Evolutionary conservation across 2,888 invertebrate species (phyloP).

Genomic region (Corbicula japonica): DNA sequence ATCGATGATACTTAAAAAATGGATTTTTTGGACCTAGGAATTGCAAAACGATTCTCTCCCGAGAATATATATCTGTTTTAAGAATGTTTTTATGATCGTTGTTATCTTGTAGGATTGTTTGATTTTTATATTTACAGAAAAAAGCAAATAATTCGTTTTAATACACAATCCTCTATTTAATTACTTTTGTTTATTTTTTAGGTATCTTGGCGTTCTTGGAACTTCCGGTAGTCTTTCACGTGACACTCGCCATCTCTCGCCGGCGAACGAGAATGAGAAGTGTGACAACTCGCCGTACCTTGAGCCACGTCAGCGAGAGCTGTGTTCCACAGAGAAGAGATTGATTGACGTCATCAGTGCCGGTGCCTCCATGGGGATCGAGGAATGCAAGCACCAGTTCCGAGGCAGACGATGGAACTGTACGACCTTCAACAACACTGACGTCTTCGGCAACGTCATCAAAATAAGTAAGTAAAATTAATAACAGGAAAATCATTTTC

Average conservation of each 20-base stretch:
- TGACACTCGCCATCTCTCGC: slow-evolving; percentile 87
- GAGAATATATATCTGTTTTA: slow-evolving; percentile 13
- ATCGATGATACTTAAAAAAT: slow-evolving; percentile 16
- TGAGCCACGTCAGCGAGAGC: slow-evolving; percentile 90
- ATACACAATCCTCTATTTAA: not conserved
- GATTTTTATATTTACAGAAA: not conserved
- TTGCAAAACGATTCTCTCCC: not conserved
- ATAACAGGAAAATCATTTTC: not conserved
- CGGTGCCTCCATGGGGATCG: slow-evolving; percentile 93
- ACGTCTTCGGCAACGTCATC: slow-evolving; percentile 94
- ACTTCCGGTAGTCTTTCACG: slow-evolving; percentile 79
- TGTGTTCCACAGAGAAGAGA: slow-evolving; percentile 91
- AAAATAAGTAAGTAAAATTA: slow-evolving; percentile 91
- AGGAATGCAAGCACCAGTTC: slow-evolving; percentile 96
- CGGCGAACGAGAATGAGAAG: slow-evolving; percentile 46
- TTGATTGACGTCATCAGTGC: slow-evolving; percentile 89
- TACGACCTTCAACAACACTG: slow-evolving; percentile 92
- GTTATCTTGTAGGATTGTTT: not conserved
- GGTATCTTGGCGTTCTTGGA: slow-evolving; percentile 88
- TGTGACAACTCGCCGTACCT: slow-evolving; percentile 91
- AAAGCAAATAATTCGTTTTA: not conserved
- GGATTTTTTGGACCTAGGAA: too few species aligned
- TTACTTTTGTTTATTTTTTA: slow-evolving; percentile 69
- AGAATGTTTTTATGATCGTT: slow-evolving; percentile 6
- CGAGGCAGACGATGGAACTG: slow-evolving; percentile 96